Evolutionary conservation across 92 coral and sea anemone species (phyloP), one percentile per base, ranked within the genome.

Genomic region (Montipora capitata): DNA sequence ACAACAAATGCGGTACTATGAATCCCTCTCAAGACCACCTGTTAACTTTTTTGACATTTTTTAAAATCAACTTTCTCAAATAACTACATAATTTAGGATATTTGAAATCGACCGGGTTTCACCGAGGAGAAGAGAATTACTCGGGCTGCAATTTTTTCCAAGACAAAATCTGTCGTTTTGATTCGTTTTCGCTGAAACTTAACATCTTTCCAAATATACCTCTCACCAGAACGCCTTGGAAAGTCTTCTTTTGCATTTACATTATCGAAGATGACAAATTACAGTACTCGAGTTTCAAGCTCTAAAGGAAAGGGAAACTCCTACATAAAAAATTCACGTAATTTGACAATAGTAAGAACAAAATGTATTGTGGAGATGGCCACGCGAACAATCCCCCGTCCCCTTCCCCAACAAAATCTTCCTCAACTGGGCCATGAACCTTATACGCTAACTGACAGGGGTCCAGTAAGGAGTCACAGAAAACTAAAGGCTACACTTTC

Each of bases 351-450:
- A 39, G 77, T 39, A 73, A 83, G 87, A 83, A 72, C 69, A 79
- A 83, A 83, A 73, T 42, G 71, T 54, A 41, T 59, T 68, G 40
- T 58, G 43, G 71, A 10, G 87, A 54, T 54, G 79, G 71, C 87
- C 87, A 44, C 72, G 87, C 63, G 87, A 67, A 41, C 41, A 81
- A 83, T 72, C 79, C 71, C 87, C 87, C 80, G 72, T 83, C 87
- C 80, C 87, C 87, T 79, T 72, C 87, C 87, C 80, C 80, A 83
- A 83, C 79, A 48, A 83, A 70, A 56, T 83, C 71, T 67, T 83
- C 45, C 79, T 72, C 72, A 42, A 52, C 79, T 83, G 42, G 80
- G 80, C 79, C 38, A 78, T 72, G 87, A 57, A 72, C 87, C 42
- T 72, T 43, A 83, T 57, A 83, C 70, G 35, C 80, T 83, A 40